A percentile compares a stretch with the other conserved stretches of the same genome.
phyloP scores from a whole-genome alignment of 92 coral and sea anemone species.

The Chrysogorgia sp. region DNA sequence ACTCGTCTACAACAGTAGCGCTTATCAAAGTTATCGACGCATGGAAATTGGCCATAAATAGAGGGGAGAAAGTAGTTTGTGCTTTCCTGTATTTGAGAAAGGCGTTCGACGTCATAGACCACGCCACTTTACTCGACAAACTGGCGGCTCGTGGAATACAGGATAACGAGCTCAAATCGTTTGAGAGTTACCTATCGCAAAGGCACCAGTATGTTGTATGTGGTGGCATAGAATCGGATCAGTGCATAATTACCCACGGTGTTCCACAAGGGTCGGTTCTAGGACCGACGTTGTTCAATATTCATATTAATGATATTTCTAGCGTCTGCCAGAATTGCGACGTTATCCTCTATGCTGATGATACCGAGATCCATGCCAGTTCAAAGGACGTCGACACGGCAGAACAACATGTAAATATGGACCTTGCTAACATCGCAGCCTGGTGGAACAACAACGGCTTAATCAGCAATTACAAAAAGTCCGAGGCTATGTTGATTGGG shows the following conservation, averaged over 20 bases:
- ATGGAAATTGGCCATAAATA: slow-evolving; percentile 58
- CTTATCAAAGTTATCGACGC: slow-evolving; percentile 42
- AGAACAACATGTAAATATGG: slow-evolving; percentile 38
- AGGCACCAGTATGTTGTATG: slow-evolving; percentile 47
- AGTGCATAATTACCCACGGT: slow-evolving; percentile 46
- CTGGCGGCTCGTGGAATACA: slow-evolving; percentile 36
- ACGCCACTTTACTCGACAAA: slow-evolving; percentile 34
- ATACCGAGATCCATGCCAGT: slow-evolving; percentile 39
- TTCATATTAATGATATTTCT: slow-evolving; percentile 58
- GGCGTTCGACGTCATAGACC: slow-evolving; percentile 60
- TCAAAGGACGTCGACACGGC: slow-evolving; percentile 42
- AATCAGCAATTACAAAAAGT: slow-evolving; percentile 50
- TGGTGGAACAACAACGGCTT: slow-evolving; percentile 40
- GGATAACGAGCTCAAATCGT: slow-evolving; percentile 52
- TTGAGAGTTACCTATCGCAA: slow-evolving; percentile 48
- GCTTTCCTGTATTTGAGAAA: slow-evolving; percentile 52
- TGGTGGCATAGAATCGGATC: slow-evolving; percentile 50
- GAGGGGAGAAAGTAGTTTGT: slow-evolving; percentile 53
- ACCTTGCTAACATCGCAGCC: not conserved
- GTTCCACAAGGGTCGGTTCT: slow-evolving; percentile 64
- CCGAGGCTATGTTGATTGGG: slow-evolving; percentile 53
- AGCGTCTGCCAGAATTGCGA: slow-evolving; percentile 44
- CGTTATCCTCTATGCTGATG: slow-evolving; percentile 54
- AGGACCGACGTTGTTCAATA: slow-evolving; percentile 60
- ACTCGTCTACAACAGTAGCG: slow-evolving; percentile 47